These are phyloP conservation scores for Drosophila lacertosa DNA, from an alignment of 1,140 invertebrate species.

Conservation along the genomic window DNA sequence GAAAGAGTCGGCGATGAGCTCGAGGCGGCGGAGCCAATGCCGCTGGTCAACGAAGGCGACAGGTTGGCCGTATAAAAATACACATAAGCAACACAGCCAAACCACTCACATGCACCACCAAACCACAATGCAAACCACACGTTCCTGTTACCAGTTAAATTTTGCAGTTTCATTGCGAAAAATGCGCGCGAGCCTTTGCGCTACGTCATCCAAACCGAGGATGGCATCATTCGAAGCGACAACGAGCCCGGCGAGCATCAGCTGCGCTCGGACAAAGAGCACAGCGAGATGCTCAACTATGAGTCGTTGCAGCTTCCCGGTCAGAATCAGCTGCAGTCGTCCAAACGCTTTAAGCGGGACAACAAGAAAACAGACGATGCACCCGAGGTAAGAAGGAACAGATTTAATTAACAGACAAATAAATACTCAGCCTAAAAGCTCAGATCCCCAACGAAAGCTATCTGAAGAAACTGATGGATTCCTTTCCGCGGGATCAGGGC, in stretches of 20 bases:
- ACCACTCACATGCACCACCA: background rate
- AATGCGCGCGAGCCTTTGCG: slow-evolving; percentile 54
- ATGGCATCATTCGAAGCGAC: slow-evolving; percentile 42
- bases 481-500: slow-evolving; percentile 64
- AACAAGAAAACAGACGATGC: slow-evolving; percentile 47
- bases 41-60: slow-evolving; percentile 35
- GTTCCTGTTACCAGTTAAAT: background rate
- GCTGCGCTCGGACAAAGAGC: slow-evolving; percentile 34
- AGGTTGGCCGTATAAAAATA: slow-evolving; percentile 55
- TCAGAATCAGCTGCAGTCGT: background rate
- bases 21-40: slow-evolving; percentile 4
- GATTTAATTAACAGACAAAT: background rate
- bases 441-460: slow-evolving; percentile 53
- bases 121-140: background rate
- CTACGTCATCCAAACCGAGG: slow-evolving; percentile 46
- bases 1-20: slow-evolving; percentile 11
- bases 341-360: slow-evolving; percentile 53
- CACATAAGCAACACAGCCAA: background rate
- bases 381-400: slow-evolving; percentile 45
- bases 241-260: slow-evolving; percentile 22
- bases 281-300: slow-evolving; percentile 49
- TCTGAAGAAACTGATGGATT: slow-evolving; percentile 68
- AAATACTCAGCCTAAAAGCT: no score
- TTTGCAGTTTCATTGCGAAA: slow-evolving; percentile 56
- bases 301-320: slow-evolving; percentile 21